These are phyloP conservation scores for Equus przewalskii DNA, from an alignment of 2,113 vertebrate genomes.

Conservation along the genomic window DNA sequence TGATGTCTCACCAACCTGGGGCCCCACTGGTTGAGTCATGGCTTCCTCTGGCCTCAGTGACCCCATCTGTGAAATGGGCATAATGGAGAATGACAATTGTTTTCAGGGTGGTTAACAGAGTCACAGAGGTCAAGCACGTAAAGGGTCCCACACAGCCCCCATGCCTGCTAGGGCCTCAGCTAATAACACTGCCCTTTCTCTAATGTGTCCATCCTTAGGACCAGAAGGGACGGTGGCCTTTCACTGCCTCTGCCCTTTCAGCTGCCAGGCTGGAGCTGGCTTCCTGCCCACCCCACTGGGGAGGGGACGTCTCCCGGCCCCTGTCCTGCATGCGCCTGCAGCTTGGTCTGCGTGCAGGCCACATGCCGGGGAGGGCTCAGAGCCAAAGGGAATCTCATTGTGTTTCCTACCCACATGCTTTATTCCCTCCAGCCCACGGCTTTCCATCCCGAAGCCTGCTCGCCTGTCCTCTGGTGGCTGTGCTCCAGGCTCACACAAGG, in stretches of 20 bases:
- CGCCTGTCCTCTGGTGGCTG: neutral
- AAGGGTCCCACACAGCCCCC: neutral
- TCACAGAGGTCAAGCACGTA: neutral
- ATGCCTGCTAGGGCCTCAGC: neutral
- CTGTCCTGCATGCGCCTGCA: neutral
- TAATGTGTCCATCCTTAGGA: neutral
- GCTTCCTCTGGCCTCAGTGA: neutral
- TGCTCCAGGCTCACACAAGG: conserved; percentile 71
- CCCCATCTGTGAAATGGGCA: neutral
- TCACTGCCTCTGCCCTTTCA: neutral
- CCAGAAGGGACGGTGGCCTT: neutral
- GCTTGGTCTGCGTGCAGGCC: conserved; percentile 53
- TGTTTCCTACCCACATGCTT: conserved; percentile 73
- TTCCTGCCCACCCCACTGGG: conserved; percentile 47
- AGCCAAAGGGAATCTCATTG: conserved; percentile 79
- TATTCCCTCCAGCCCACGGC: conserved; percentile 43
- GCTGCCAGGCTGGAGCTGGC: conserved; percentile 54
- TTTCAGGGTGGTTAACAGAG: neutral
- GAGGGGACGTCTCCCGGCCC: neutral
- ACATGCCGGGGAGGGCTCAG: conserved; percentile 49
- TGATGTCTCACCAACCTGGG: neutral
- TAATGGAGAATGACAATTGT: neutral
- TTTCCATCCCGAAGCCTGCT: conserved; percentile 41
- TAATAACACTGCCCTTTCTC: neutral
- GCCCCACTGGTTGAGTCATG: neutral